Conservation (phyloP, 2,113 vertebrate genomes). For the Ornithorhynchus anatinus region DNA sequence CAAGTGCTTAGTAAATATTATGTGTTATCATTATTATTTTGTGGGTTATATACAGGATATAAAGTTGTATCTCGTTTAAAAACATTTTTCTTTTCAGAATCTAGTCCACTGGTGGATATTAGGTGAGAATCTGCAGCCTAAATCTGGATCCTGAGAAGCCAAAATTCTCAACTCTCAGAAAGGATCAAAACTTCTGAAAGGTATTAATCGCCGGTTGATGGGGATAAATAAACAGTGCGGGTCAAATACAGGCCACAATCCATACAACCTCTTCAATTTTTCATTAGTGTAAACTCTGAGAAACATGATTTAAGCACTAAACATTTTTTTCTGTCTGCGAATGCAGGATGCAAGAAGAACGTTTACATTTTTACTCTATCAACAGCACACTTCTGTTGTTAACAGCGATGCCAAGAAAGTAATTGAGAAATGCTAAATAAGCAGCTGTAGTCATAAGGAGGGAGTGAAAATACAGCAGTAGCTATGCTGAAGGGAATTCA, state of each 20-base stretch:
- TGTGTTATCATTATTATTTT: too few species aligned
- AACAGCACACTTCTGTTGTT: too few species aligned
- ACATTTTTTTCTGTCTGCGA: neutral
- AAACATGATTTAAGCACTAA: slow-evolving; percentile 14
- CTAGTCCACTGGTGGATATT: neutral
- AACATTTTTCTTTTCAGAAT: neutral
- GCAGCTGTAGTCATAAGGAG: too few species aligned
- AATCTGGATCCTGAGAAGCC: neutral
- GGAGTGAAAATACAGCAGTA: too few species aligned
- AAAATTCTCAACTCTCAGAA: slow-evolving; percentile 13
- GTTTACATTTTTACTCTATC: too few species aligned
- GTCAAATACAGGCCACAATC: slow-evolving; percentile 30
- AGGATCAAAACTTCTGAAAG: slow-evolving; percentile 14
- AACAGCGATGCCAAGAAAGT: too few species aligned
- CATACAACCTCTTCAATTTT: slow-evolving; percentile 22
- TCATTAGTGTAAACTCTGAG: slow-evolving; percentile 13
- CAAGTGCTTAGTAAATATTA: too few species aligned
- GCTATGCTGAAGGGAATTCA: too few species aligned
- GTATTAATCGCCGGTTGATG: slow-evolving; percentile 19
- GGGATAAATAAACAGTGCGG: slow-evolving; percentile 39
- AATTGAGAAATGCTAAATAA: too few species aligned
- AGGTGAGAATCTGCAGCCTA: neutral
- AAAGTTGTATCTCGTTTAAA: neutral
- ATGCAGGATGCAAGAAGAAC: too few species aligned
- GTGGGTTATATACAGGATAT: neutral